Evolutionary conservation across 2,888 invertebrate species (phyloP).

Genomic region (Melinaea menophilus): DNA sequence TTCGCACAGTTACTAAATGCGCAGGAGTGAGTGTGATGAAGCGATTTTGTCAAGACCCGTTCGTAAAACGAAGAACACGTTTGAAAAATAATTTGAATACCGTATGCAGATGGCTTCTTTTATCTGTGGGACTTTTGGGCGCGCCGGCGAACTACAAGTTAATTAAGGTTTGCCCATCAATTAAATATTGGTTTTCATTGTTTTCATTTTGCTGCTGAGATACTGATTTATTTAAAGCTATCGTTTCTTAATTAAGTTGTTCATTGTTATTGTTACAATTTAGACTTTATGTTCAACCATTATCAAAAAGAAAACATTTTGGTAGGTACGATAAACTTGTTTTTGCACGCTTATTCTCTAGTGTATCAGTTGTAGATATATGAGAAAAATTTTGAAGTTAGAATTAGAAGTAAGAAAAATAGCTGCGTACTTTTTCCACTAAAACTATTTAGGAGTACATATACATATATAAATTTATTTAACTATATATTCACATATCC

Average conservation of each 20-base stretch:
- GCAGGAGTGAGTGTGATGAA: conserved; percentile 73
- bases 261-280: conserved; percentile 16
- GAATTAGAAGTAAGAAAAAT: too few relatives aligned
- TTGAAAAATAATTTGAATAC: conserved; percentile 77
- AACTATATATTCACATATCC: too few relatives aligned
- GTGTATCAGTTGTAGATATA: neutral
- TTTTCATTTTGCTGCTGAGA: conserved; percentile 68
- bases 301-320: neutral
- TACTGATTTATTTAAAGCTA: conserved; percentile 54
- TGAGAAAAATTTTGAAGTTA: neutral
- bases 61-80: conserved; percentile 66
- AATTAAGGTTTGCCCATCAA: conserved; percentile 77
- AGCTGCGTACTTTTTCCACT: too few relatives aligned
- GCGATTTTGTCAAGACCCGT: conserved; percentile 51
- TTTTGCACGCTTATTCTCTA: too few relatives aligned
- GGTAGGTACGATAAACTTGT: too few relatives aligned
- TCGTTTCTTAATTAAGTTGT: conserved; percentile 56
- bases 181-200: conserved; percentile 75
- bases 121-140: conserved; percentile 60
- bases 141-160: conserved; percentile 71
- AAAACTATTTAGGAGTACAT: too few relatives aligned
- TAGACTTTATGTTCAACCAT: conserved; percentile 8
- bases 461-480: too few relatives aligned
- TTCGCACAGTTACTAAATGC: conserved; percentile 52
- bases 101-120: conserved; percentile 77